A percentile compares a stretch with the other conserved stretches of the same genome.
Conservation (phyloP, 2,113 vertebrate species). For the Xyrauchen texanus region DNA sequence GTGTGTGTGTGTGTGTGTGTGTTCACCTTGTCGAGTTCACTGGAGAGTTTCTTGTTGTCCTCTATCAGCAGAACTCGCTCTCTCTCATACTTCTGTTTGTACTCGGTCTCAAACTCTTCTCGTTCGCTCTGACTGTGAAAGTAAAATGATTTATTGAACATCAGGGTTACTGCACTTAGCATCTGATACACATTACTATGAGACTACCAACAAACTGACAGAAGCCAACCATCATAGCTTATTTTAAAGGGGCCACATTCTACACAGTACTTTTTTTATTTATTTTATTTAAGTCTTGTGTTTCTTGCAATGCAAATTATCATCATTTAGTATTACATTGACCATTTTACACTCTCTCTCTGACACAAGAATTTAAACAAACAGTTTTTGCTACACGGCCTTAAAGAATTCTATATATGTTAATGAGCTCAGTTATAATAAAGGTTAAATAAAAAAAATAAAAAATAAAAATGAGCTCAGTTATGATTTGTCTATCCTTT, state of each 20-base stretch:
- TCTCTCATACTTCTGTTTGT: conserved; percentile 93
- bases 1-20: background rate
- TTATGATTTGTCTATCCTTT: too few species aligned
- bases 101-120: conserved; percentile 91
- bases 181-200: background rate
- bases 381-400: too few species aligned
- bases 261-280: background rate
- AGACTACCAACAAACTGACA: background rate
- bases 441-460: too few species aligned
- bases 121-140: conserved; percentile 87
- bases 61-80: conserved; percentile 86
- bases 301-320: too few species aligned
- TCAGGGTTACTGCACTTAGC: background rate
- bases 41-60: conserved; percentile 94
- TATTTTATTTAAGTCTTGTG: too few species aligned
- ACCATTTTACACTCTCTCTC: too few species aligned
- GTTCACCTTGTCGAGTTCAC: conserved; percentile 85
- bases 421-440: too few species aligned
- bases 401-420: too few species aligned
- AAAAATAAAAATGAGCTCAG: too few species aligned
- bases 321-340: too few species aligned
- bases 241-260: background rate
- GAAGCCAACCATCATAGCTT: background rate
- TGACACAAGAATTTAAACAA: too few species aligned
- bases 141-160: background rate